A percentile compares a stretch with the other conserved stretches of the same genome.
Evolutionary conservation across 2,797 vertebrate genomes (phyloP).

Genomic region (Channallabes apus): DNA sequence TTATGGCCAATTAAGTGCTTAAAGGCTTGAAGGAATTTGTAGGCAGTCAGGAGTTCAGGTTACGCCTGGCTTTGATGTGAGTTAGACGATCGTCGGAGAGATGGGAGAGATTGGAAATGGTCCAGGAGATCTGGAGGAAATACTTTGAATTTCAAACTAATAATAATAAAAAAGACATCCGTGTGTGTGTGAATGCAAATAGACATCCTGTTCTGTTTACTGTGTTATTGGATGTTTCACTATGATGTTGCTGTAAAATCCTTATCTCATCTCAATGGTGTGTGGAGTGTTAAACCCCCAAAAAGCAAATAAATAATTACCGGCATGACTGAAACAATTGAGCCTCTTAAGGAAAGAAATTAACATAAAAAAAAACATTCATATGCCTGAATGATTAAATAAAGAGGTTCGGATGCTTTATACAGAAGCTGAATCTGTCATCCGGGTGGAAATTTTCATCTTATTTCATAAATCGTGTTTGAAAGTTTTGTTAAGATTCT

Average conservation of each 20-base stretch:
- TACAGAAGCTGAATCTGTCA: background rate
- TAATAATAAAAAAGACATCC: background rate
- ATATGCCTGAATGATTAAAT: background rate
- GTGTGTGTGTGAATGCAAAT: background rate
- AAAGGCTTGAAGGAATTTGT: conserved; percentile 69
- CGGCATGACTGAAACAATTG: background rate
- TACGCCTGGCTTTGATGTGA: conserved; percentile 68
- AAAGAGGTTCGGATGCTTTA: too few relatives aligned
- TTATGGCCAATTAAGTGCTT: conserved; percentile 70
- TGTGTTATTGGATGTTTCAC: background rate
- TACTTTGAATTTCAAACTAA: background rate
- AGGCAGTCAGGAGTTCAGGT: conserved; percentile 69
- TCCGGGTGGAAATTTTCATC: background rate
- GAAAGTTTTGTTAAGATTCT: conserved; percentile 16
- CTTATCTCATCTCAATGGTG: background rate
- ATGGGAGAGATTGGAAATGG: conserved; percentile 55
- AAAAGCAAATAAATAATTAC: background rate
- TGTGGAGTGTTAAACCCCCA: background rate
- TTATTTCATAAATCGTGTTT: background rate
- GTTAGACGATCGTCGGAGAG: conserved; percentile 52
- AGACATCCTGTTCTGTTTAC: background rate
- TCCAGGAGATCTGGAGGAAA: conserved; percentile 52
- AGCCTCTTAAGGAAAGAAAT: background rate
- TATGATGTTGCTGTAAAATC: background rate
- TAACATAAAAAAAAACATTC: background rate